Evolutionary conservation across 1,140 invertebrate species (phyloP), one percentile per base, ranked within the genome.

Genomic region (Drosophila insularis): DNA sequence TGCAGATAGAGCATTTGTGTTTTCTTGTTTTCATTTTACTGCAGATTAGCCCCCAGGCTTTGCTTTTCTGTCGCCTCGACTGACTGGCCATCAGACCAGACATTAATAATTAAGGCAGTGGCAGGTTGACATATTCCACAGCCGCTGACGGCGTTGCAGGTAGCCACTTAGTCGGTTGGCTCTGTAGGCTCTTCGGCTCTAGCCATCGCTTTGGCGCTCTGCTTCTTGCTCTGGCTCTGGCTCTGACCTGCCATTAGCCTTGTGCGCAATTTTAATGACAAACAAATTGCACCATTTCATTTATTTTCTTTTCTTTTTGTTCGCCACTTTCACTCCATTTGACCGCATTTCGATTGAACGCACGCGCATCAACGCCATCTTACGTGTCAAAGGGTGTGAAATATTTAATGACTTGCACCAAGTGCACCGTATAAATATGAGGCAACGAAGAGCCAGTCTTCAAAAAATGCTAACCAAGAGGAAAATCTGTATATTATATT

Each of bases 191-290:
- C 27, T 27, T 0, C 6, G 2, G 27, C 27, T 27, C 27, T 5
- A 6, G 5, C 27, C 6, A 27, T 27, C 27, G 27, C 27, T 27
- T 27, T 27, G 27, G 27, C 0, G 0, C 27, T n/a, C n/a, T n/a
- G n/a, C 5, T 31, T 2, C 2, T 31, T 31, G 27, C 27, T 11
- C n/a, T 17, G 54, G 17, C 40, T 43, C 39, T 58, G 74, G 75
- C 76, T 65, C 71, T 63, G 72, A 46, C 63, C 53, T 63, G 68
- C 84, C 79, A 87, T 89, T 89, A 89, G 85, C 84, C 84, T 89
- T 89, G 84, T 89, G 73, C 89, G 85, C 70, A 89, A 89, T 89
- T 89, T 89, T 89, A 89, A 89, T 89, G 85, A 80, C 80, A 89
- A 82, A 74, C 84, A 89, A 89, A 89, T 89, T 89, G 84, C 84